Evolutionary conservation across 1,140 invertebrate species (phyloP), one percentile per base, ranked within the genome.

Genomic region (Ceratina calcarata): DNA sequence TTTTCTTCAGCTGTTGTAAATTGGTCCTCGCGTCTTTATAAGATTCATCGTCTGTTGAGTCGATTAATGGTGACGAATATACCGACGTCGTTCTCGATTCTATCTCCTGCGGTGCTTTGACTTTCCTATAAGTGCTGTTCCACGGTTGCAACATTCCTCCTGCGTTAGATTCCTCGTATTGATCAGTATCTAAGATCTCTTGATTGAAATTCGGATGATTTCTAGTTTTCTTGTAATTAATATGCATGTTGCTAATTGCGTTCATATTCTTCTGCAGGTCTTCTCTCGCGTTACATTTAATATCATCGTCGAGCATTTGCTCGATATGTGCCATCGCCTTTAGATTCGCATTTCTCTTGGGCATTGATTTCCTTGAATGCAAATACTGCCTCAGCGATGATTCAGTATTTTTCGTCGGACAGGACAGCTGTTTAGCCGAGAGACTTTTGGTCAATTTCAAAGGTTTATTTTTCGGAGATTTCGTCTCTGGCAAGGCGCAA

Each of bases 1-100:
- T 4, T 77, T 90, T 81, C 69, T 88, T 90, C 6, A 91, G 18
- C 78, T 83, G 88, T 75, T 86, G 85, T n/a, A 90, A 81, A 49
- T 83, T 84, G 3, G 81, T 53, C 37, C 83, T 76, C 1, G 89
- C 76, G n/a, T 89, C 81, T 58, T 66, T 84, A 10, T 22, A 72
- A n/a, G 75, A 77, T 27, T 85, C 76, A 3, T 87, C 83, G 12
- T 84, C 82, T 4, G 75, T 67, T 2, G 80, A 82, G 16, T 88
- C 72, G 0, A 67, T 27, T 0, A 70, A 64, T 8, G 57, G 53
- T 10, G 74, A 67, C 0, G 73, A 69, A 27, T 55, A 49, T 3
- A 64, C 12, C 1, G 66, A 77, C 0, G 22, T n/a, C 8, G 20
- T 32, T 12, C 15, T 22, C 1, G 80, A 70, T 16, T 57, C 75